Evolutionary conservation across 2,888 invertebrate species (phyloP).

Genomic region (Pristionchus japonicus): DNA sequence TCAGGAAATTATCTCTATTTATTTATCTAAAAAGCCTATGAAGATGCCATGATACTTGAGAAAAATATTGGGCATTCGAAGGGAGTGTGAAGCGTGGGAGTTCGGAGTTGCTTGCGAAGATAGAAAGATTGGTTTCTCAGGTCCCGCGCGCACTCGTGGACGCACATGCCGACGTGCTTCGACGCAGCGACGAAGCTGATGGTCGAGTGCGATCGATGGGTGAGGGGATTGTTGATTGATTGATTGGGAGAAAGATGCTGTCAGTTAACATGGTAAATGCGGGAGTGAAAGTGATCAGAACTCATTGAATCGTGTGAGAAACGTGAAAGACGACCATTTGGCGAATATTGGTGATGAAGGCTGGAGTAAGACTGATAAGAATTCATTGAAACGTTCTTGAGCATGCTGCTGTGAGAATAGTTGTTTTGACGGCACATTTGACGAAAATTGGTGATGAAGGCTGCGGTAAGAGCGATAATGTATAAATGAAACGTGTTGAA

Average conservation of each 20-base stretch:
- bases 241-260: too few species aligned
- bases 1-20: not conserved
- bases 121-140: not conserved
- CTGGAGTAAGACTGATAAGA: too few species aligned
- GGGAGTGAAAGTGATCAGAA: too few species aligned
- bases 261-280: too few species aligned
- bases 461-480: too few species aligned
- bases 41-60: too few species aligned
- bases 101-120: not conserved
- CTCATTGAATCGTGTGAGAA: not conserved
- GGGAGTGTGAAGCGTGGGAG: not conserved
- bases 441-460: too few species aligned
- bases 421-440: too few species aligned
- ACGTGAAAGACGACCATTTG: not conserved
- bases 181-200: not conserved
- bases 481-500: too few species aligned
- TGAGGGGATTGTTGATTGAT: too few species aligned
- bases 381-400: too few species aligned
- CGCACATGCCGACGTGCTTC: slow-evolving; percentile 9
- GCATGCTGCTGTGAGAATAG: not conserved
- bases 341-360: not conserved
- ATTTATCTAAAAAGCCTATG: too few species aligned
- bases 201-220: slow-evolving; percentile 38
- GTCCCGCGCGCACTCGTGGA: slow-evolving; percentile 36
- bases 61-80: not conserved